phyloP scores from a whole-genome alignment of 2,888 invertebrate genomes.

The Hypomecis atomaria region DNA sequence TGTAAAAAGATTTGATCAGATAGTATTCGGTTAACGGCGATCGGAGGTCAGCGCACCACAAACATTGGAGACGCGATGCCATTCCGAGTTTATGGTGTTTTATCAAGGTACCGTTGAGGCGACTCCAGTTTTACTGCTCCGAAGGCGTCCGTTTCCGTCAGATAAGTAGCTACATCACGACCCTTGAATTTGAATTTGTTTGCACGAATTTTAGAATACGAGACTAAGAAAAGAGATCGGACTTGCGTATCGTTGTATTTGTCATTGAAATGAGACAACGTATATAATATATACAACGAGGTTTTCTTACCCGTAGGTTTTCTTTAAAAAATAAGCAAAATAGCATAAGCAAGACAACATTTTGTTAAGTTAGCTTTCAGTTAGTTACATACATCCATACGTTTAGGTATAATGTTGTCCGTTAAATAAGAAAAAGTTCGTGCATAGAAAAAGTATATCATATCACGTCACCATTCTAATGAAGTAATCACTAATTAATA shows the following conservation, averaged over 20 bases:
- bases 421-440: too few species aligned
- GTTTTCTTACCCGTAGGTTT: too few species aligned
- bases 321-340: too few species aligned
- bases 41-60: slow-evolving; percentile 69
- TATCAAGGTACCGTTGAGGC: slow-evolving; percentile 69
- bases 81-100: slow-evolving; percentile 70
- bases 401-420: too few species aligned
- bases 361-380: too few species aligned
- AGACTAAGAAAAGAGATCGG: background rate
- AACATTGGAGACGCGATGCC: slow-evolving; percentile 58
- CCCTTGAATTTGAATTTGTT: slow-evolving; percentile 22
- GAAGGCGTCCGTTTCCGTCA: slow-evolving; percentile 51
- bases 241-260: background rate
- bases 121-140: slow-evolving; percentile 62
- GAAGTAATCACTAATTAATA: slow-evolving; percentile 64
- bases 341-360: too few species aligned
- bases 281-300: too few species aligned
- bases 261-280: too few species aligned
- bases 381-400: too few species aligned
- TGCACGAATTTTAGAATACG: background rate
- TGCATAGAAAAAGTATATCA: too few species aligned
- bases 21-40: slow-evolving; percentile 66
- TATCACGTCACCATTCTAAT: slow-evolving; percentile 44
- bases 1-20: slow-evolving; percentile 53
- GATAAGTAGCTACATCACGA: slow-evolving; percentile 36